Evolutionary conservation across 2,888 invertebrate species (phyloP), one percentile per base, ranked within the genome.

Genomic region (Anoncus sp.): DNA sequence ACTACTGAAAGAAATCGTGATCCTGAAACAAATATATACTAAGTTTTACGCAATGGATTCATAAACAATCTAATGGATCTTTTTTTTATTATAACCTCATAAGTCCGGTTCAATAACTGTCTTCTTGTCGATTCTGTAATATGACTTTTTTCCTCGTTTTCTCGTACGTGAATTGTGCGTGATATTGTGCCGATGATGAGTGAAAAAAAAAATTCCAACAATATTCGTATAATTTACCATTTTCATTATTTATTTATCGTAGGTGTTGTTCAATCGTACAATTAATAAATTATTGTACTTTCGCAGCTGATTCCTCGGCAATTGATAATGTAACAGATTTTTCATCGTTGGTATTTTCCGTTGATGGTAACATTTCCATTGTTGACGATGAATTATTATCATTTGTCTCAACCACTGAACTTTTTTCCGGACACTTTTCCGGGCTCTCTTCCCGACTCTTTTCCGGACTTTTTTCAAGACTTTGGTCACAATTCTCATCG

Each of bases 361-460:
- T 38, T 38, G 10, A 22, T 3, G 9, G 20, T 22, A 22, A 22
- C 22, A 47, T 3, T 12, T 49, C 20, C 22, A 2, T 18, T 10
- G 49, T 49, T 22, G 49, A 49, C 20, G 22, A 1, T 5, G 49
- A 49, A 49, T 22, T 22, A 2, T 49, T 5, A 20, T 20, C 20
- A 7, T 20, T 49, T 38, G 31, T 31, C 31, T 3, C 31, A 7
- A 31, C 31, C 10, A 31, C 31, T n/a, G 55, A 10, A n/a, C 27
- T 35, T 16, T 7, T 31, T 1, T 55, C 31, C 18, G 31, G 9
- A 16, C 16, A 31, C 5, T 1, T 16, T 16, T 16, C 53, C 3
- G 31, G 24, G 16, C 55, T 55, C 18, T 38, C 62, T 14, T 18
- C 53, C 3, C 24, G 16, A 67, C 14, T 60, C 9, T 27, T 69